Conservation (phyloP, 2,797 vertebrate species). For the Halcyon smyrnensis region DNA sequence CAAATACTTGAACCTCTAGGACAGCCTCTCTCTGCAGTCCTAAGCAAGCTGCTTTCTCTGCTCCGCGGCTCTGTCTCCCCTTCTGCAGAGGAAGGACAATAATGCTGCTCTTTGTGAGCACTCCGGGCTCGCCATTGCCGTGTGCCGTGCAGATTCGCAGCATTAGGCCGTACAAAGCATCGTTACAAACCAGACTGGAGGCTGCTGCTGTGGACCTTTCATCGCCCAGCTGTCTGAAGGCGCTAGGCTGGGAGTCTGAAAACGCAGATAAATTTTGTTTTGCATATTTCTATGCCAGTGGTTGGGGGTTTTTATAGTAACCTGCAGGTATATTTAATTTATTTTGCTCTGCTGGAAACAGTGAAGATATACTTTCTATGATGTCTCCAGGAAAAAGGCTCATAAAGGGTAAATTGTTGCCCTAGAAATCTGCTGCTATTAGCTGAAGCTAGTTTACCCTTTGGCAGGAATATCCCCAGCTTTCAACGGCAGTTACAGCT, state of each 20-base stretch:
- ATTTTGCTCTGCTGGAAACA: conserved; percentile 27
- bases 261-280: background rate
- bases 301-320: background rate
- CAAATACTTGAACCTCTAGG: background rate
- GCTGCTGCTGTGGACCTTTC: background rate
- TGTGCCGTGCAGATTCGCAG: background rate
- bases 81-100: background rate
- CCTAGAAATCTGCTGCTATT: background rate
- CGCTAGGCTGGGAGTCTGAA: background rate
- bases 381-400: background rate
- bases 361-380: background rate
- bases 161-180: background rate
- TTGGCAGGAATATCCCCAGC: conserved; percentile 39
- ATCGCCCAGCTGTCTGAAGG: background rate
- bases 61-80: background rate
- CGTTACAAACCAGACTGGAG: background rate
- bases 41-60: background rate
- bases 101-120: background rate
- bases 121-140: background rate
- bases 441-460: conserved; percentile 34
- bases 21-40: background rate
- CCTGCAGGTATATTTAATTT: background rate
- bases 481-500: conserved; percentile 48
- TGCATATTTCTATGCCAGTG: background rate
- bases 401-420: conserved; percentile 39